phyloP scores from a whole-genome alignment of 2,113 vertebrate genomes.

The Sisor rabdophorus region DNA sequence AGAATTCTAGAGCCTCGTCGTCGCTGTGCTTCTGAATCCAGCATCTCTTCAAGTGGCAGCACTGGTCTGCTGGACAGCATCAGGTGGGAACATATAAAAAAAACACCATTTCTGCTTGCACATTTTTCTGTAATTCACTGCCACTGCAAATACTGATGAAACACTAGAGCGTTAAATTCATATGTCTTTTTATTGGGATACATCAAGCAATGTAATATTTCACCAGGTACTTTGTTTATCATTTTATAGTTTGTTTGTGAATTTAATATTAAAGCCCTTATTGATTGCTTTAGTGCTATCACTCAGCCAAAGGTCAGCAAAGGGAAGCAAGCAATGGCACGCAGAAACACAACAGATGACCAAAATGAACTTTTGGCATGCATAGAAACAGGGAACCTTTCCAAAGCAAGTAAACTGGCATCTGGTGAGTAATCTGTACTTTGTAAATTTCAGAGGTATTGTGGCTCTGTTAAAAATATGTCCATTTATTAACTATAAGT shows the following conservation, averaged over 20 bases:
- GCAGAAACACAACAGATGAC: constrained; percentile 90
- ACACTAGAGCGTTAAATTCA: background rate
- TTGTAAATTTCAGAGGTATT: constrained; percentile 7
- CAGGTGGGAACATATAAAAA: constrained; percentile 20
- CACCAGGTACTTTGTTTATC: background rate
- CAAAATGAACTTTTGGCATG: constrained; percentile 79
- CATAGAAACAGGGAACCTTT: constrained; percentile 82
- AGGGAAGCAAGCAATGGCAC: constrained; percentile 79
- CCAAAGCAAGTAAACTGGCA: constrained; percentile 81
- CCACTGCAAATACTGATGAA: background rate
- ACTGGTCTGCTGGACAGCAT: constrained; percentile 65
- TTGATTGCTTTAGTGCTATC: constrained; percentile 62
- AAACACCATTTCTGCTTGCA: background rate
- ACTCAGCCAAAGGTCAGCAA: constrained; percentile 78
- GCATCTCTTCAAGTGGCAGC: constrained; percentile 84
- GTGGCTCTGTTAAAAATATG: constrained; percentile 18
- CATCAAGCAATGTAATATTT: background rate
- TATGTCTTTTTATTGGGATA: background rate
- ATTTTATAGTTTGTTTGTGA: background rate
- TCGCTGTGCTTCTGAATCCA: constrained; percentile 94
- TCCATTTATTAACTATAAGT: constrained; percentile 33
- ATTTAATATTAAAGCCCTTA: background rate
- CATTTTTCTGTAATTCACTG: background rate
- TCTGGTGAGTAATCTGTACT: constrained; percentile 73
- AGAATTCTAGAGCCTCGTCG: constrained; percentile 84